Base-by-base conservation (phyloP, 2,797 vertebrate species). In the Brachyalestes nurse region DNA sequence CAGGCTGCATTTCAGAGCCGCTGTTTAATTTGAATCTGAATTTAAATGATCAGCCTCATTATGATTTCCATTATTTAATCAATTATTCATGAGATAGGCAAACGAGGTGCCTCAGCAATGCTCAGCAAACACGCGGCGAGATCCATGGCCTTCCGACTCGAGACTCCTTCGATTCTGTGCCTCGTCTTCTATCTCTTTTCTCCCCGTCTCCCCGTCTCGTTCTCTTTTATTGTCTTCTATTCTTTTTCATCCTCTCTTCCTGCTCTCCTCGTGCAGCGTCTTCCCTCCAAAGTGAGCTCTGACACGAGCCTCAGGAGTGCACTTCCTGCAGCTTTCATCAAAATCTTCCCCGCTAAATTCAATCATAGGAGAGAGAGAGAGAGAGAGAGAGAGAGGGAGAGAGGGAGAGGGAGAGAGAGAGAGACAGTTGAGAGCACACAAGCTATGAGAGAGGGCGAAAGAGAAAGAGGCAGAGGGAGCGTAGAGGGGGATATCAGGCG, bases 11-110 rank as follows among this genome's bases (percentile, higher is more conserved):
- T 78, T 89, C 84, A 82, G 82, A 69, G 89, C 88, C 60, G 82
- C 86, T 92, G 92, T 93, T 94, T 94, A 92, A 94, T 94, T 94
- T 92, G 86, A 92, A 94, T 94, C 93, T 85, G 92, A 93, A 94
- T 94, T 94, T 93, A 93, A 94, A 93, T 91, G 90, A 90, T 92
- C 90, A 89, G 83, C 87, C 93, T 94, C 91, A 93, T 94, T 94
- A 93, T 88, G 88, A 92, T 93, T 94, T 89, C 88, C 87, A 93
- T 94, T 93, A 93, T 94, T 91, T 90, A 93, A 94, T 95, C 93
- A 94, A 93, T 94, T 94, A 95, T 95, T 94, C 90, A 95, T 94
- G 92, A 91, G 91, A 86, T 86, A 87, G 87, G 88, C 90, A 90
- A 91, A 80, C 84, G 82, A 79, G 87, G 80, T 87, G 72, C 65